A percentile compares a stretch with the other conserved stretches of the same genome.
Conservation (phyloP, 2,113 vertebrate genomes). For the Pangasianodon hypophthalmus region DNA sequence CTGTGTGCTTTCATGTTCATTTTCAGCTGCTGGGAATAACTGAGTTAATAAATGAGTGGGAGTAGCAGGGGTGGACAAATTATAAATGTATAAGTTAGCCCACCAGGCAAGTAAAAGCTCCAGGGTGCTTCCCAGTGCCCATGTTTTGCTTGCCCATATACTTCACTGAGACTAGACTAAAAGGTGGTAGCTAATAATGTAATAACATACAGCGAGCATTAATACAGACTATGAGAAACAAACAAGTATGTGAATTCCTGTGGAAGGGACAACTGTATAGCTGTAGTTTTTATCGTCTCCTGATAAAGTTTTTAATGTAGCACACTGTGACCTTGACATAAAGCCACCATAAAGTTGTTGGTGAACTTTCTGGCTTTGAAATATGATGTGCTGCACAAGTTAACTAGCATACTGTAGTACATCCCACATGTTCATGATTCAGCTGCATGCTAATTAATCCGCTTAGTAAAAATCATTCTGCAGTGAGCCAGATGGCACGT, state of each 20-base stretch:
- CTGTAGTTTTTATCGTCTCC: neutral
- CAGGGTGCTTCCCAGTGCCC: neutral
- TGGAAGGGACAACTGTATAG: neutral
- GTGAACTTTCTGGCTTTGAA: neutral
- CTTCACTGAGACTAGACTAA: too few relatives aligned
- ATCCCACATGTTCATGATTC: too few relatives aligned
- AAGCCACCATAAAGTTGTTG: too few relatives aligned
- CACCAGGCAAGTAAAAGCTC: neutral
- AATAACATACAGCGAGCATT: neutral
- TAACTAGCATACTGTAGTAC: neutral
- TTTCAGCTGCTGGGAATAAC: neutral
- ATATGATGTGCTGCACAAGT: neutral
- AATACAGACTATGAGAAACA: neutral
- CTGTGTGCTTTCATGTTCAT: neutral
- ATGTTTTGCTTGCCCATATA: too few relatives aligned
- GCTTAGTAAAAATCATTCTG: too few relatives aligned
- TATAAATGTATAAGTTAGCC: neutral
- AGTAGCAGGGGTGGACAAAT: neutral
- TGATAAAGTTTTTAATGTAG: too few relatives aligned
- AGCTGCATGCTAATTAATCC: too few relatives aligned
- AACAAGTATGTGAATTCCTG: neutral
- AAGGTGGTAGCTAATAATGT: too few relatives aligned
- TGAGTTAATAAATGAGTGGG: neutral
- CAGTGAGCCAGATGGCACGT: too few relatives aligned
- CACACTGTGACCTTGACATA: too few relatives aligned